A percentile compares a stretch with the other conserved stretches of the same genome.
Conservation (phyloP, 64 coral and sea anemone species). For the Acropora yongei region DNA sequence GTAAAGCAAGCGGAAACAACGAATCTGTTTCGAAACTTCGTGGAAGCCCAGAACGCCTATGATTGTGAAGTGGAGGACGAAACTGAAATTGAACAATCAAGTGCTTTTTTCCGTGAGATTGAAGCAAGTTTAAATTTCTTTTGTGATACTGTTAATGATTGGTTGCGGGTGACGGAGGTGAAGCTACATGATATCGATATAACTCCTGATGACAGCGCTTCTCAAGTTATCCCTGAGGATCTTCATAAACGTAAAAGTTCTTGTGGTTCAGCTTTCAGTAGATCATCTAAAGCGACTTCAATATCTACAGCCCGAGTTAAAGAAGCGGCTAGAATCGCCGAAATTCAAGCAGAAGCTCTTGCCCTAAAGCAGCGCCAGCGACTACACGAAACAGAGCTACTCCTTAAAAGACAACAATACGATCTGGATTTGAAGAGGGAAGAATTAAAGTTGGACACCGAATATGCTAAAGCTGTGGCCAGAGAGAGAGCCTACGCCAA, state of each 20-base stretch:
- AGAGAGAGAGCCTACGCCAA: too few relatives aligned
- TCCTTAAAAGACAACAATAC: too few relatives aligned
- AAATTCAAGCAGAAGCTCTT: constrained; percentile 6
- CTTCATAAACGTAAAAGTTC: not conserved
- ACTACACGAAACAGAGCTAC: not conserved
- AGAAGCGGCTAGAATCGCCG: constrained; percentile 4
- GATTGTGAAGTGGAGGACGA: too few relatives aligned
- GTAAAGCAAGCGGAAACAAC: too few relatives aligned
- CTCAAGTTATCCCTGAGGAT: not conserved
- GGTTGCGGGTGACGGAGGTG: not conserved
- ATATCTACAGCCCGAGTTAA: not conserved
- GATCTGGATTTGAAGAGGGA: too few relatives aligned
- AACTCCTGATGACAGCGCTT: not conserved
- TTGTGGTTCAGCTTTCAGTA: not conserved
- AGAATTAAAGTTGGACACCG: too few relatives aligned
- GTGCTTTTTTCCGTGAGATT: not conserved
- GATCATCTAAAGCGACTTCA: not conserved
- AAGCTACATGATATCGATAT: not conserved
- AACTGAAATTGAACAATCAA: not conserved
- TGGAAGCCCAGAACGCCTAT: not conserved
- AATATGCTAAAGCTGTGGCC: too few relatives aligned
- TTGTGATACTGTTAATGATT: constrained; percentile 16
- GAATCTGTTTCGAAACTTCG: not conserved
- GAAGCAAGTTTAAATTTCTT: not conserved
- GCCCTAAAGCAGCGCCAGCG: constrained; percentile 30